Conservation (phyloP, 2,113 vertebrate genomes). For the Diphyllodes magnificus region DNA sequence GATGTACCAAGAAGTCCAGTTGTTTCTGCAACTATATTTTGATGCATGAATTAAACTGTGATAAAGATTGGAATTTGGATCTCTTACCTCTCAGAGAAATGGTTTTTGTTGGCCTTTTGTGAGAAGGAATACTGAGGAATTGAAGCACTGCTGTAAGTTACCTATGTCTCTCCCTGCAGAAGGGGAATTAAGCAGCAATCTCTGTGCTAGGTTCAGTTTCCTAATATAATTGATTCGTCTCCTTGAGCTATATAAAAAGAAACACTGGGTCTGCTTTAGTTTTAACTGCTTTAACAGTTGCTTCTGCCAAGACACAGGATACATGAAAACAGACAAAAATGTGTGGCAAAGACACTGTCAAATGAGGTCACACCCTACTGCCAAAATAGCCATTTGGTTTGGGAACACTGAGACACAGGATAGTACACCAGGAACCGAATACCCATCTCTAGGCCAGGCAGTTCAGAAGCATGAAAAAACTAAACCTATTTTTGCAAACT, state of each 20-base stretch:
- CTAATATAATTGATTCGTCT: not conserved
- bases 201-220: not conserved
- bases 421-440: not conserved
- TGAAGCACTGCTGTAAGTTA: not conserved
- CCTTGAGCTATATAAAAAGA: not conserved
- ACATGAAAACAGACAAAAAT: not conserved
- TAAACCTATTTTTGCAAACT: constrained; percentile 1
- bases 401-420: not conserved
- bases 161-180: not conserved
- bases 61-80: not conserved
- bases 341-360: not conserved
- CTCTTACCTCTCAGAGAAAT: not conserved
- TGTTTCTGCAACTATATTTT: not conserved
- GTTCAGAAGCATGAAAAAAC: not conserved
- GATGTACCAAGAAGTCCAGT: not conserved
- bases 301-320: not conserved
- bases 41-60: not conserved
- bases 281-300: not conserved
- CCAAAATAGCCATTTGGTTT: not conserved
- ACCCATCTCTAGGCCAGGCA: not conserved
- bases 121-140: not conserved
- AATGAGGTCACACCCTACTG: not conserved
- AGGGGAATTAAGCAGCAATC: not conserved
- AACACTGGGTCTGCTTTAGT: not conserved
- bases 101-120: not conserved